Evolutionary conservation across 1,140 invertebrate genomes (phyloP), one percentile per base, ranked within the genome.

Genomic region (Drosophila sulfurigaster): DNA sequence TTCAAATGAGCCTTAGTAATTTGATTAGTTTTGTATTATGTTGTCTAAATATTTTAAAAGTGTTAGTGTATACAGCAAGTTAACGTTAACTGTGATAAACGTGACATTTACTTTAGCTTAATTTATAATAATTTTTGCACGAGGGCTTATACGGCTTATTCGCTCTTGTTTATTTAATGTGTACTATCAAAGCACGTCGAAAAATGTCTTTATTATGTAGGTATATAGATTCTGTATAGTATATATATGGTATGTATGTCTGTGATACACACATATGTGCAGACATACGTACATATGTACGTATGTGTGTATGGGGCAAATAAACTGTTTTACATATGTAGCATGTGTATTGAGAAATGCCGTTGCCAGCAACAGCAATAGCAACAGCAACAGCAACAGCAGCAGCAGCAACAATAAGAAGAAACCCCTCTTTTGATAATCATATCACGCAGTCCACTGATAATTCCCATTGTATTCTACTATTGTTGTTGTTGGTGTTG

Each of bases 391-490:
- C 43, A 46, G 35, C 41, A 46, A 30, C 62, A 70, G 20, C 70
- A 75, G 49, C 63, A 78, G 45, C 60, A 79, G 45, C 51, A 79
- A 69, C 32, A 80, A 77, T 62, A 68, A 69, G 63, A 66, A 78
- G 72, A 79, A 82, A 83, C 83, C 20, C 20, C 20, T 25, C 80
- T 87, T 80, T 87, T 87, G 83, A 87, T 87, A 88, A 83, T 88
- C 83, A 88, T 89, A 88, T 88, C 83, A 88, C 83, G 83, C 77
- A 82, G 83, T 83, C 83, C 74, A 79, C 83, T 88, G 83, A 88
- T 88, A 88, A 89, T 83, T 88, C 85, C 80, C 69, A 88, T 88
- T 88, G 85, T 88, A 83, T 88, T 86, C 60, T 46, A 76, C 45
- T 38, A 54, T 56, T 66, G 15, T 66, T 76, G 60, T 78, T 75